Base-by-base conservation (phyloP, 2,797 vertebrate genomes). In the Periophthalmus magnuspinnatus region DNA sequence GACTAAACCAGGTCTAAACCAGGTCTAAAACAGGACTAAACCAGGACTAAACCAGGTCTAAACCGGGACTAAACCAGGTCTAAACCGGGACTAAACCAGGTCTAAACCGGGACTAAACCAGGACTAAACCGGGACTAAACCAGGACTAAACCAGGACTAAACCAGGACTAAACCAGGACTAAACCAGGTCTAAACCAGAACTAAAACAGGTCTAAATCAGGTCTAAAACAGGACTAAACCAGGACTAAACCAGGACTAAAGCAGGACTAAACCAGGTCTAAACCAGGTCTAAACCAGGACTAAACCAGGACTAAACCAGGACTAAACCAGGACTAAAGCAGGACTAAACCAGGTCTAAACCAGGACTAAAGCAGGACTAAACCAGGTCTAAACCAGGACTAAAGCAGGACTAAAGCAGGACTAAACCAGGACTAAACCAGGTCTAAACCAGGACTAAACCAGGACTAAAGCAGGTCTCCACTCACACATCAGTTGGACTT, bases 401-500 rank as follows among this genome's bases (percentile, higher is more conserved):
- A 28, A 57, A 28, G 22, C 55, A 57, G 55, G 11, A 16, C 55
- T 57, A 57, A 57, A 57, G 54, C 21, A 22, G 11, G 5, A 16
- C 7, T 24, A 28, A 57, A 56, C 22, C 22, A 14, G 54, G 9
- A 3, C 54, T 22, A 14, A 57, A 57, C 55, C 24, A 13, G 55
- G 55, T 3, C 41, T 45, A 14, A 16, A 14, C 41, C 41, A 28
- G 28, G 28, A 28, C 28, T 28, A 3, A 28, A 28, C 28, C 28
- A 67, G 47, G 71, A 65, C 38, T 58, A 54, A 22, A 56, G 22
- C 10, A 41, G 22, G 75, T 17, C 36, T 34, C 17, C 32, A 81
- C 93, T 90, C 80, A 94, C 93, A 89, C 22, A 79, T 70, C 5
- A 86, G 71, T 8, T 68, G 67, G 1, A 93, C 55, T 11, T n/a